Base-by-base conservation (phyloP, 2,888 invertebrate genomes). In the Dusona sp. region DNA sequence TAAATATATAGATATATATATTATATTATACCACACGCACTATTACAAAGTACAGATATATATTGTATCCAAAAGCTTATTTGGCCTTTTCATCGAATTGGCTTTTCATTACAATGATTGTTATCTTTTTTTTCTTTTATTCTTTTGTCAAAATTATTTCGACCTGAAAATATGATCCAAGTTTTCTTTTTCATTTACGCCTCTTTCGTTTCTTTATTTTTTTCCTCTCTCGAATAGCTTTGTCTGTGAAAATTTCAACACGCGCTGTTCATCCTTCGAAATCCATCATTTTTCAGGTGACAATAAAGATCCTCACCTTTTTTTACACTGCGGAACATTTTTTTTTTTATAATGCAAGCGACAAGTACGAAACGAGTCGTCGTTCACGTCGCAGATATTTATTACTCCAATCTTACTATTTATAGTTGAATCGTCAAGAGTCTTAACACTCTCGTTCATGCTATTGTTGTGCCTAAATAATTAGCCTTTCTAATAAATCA, bases 11-110 rank as follows among this genome's bases (percentile, higher is more conserved):
- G 29, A 73, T 3, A 73, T 51, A 54, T 38, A 36, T 65, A 81
- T 73, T 72, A 70, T 38, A 79, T 42, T 38, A 79, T 42, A 68
- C 38, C 22, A 79, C 25, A 61, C 42, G 64, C 72, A 61, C 64
- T 80, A 80, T 80, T 80, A 80, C 25, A 81, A 74, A 74, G 13
- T 81, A 74, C 74, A 81, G 54, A 81, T 83, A 75, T 77, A 80
- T 72, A 83, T 83, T 80, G 83, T 84, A 86, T 80, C 79, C 77
- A 74, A 80, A 80, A 86, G 83, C 83, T 80, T 68, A 36, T 81
- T 70, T 51, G 67, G 65, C 79, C 83, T 64, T 45, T 51, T 79
- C 22, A 38, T 75, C 78, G 68, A 81, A 87, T 65, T 85, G 64
- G 73, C 51, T 57, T 61, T 67, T 38, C 75, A 25, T 48, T 22